These are phyloP conservation scores for Lamellibrachia satsuma DNA, from an alignment of 2,888 invertebrate species.

Conservation along the genomic window DNA sequence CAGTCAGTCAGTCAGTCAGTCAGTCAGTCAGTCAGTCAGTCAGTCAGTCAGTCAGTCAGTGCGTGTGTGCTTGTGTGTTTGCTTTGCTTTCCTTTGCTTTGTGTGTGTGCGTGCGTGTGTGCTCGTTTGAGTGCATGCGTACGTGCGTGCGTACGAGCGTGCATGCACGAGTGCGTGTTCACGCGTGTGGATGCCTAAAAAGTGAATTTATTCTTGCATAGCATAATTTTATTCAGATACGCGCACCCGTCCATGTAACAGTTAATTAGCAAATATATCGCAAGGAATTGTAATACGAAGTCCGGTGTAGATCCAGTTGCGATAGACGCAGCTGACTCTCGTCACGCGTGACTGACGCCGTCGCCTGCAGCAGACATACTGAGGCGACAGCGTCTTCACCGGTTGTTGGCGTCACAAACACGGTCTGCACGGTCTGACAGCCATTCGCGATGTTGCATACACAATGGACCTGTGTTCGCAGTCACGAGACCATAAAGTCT, in stretches of 20 bases:
- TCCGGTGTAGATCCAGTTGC: not conserved
- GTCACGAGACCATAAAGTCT: not conserved
- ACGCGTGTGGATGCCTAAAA: too few species aligned
- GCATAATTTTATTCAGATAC: too few species aligned
- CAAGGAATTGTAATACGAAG: not conserved
- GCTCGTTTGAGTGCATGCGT: too few species aligned
- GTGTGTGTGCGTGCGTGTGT: too few species aligned
- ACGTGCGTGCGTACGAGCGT: too few species aligned
- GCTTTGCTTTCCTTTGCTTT: too few species aligned
- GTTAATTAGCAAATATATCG: too few species aligned
- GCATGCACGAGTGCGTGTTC: too few species aligned
- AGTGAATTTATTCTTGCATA: too few species aligned
- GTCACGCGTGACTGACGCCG: conserved; percentile 3
- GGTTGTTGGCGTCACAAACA: not conserved
- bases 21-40: conserved; percentile 36
- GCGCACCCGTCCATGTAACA: too few species aligned
- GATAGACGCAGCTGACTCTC: not conserved
- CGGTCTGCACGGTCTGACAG: not conserved
- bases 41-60: conserved; percentile 35
- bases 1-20: conserved; percentile 35
- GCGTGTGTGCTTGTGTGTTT: too few species aligned
- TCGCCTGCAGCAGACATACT: not conserved
- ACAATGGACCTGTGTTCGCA: not conserved
- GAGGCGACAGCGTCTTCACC: not conserved
- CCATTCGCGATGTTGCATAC: not conserved